Conservation (phyloP, 2,888 invertebrate genomes). For the Drosophila aldrichi region DNA sequence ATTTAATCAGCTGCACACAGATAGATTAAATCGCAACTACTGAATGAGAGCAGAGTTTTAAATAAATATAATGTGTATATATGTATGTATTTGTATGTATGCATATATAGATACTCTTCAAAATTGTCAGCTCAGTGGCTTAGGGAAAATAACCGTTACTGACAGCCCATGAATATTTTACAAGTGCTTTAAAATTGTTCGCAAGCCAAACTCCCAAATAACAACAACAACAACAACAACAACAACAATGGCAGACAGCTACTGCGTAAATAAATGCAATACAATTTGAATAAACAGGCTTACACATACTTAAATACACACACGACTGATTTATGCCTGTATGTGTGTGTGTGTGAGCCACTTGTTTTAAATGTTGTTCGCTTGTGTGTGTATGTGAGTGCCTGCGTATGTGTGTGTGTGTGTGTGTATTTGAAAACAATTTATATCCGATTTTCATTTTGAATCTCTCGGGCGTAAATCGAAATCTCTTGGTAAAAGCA, state of each 20-base stretch:
- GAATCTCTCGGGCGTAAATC: constrained; percentile 67
- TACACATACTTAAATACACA: constrained; percentile 72
- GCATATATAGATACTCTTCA: constrained; percentile 2
- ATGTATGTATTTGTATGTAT: not conserved
- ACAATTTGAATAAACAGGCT: constrained; percentile 78
- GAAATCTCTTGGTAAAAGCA: constrained; percentile 53
- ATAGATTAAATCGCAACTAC: constrained; percentile 18
- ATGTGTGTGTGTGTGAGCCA: constrained; percentile 51
- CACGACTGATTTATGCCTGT: constrained; percentile 35
- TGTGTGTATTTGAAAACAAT: constrained; percentile 53
- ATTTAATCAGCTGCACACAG: constrained; percentile 38
- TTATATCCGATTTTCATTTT: constrained; percentile 80
- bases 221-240: constrained; percentile 23
- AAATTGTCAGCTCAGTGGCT: constrained; percentile 23
- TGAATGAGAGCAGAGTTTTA: constrained; percentile 11
- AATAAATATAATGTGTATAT: not conserved
- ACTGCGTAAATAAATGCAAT: constrained; percentile 70
- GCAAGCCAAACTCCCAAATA: constrained; percentile 36
- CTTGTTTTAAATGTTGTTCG: constrained; percentile 62
- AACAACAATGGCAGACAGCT: constrained; percentile 19
- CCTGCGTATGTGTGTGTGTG: constrained; percentile 19
- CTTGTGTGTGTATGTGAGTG: constrained; percentile 10
- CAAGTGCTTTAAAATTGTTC: constrained; percentile 66
- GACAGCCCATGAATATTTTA: constrained; percentile 70
- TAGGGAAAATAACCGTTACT: constrained; percentile 11